Percentiles rank a stretch among this genome's conserved stretches.
Conservation (phyloP, 2,888 invertebrate species). For the Trissonchulus sp. region DNA sequence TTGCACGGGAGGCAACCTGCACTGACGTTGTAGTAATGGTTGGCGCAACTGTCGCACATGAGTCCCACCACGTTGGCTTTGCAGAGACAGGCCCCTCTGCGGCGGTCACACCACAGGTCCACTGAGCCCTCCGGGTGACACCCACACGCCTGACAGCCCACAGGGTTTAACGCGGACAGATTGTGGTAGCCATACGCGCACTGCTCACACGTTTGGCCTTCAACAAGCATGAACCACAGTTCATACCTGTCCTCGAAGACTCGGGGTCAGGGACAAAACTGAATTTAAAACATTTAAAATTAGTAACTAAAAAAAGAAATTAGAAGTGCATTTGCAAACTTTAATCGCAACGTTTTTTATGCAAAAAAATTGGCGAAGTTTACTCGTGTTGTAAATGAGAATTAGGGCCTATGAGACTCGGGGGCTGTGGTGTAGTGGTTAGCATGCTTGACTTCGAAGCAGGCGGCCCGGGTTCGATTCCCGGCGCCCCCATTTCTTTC, state of each 20-base stretch:
- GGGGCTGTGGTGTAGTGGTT: no score
- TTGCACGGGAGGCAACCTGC: conserved; percentile 18
- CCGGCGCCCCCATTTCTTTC: no score
- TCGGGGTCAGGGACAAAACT: background rate
- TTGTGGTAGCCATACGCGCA: conserved; percentile 50
- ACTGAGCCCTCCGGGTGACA: conserved; percentile 54
- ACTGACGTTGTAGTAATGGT: conserved; percentile 45
- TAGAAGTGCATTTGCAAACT: no score
- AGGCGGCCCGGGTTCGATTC: no score
- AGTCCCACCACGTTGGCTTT: conserved; percentile 50
- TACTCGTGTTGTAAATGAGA: no score
- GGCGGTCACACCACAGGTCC: conserved; percentile 50
- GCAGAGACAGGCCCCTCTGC: conserved; percentile 54
- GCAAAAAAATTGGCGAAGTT: no score
- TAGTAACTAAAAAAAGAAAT: no score
- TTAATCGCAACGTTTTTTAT: no score
- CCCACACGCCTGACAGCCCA: conserved; percentile 50
- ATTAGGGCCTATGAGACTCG: no score
- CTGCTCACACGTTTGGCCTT: conserved; percentile 31
- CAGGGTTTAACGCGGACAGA: conserved; percentile 47
- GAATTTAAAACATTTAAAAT: background rate
- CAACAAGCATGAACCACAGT: no score
- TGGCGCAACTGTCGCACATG: conserved; percentile 54
- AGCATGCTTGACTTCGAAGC: no score
- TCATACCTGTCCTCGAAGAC: no score